Base-by-base conservation (phyloP, 2,113 vertebrate species). In the Microtus richardsoni region DNA sequence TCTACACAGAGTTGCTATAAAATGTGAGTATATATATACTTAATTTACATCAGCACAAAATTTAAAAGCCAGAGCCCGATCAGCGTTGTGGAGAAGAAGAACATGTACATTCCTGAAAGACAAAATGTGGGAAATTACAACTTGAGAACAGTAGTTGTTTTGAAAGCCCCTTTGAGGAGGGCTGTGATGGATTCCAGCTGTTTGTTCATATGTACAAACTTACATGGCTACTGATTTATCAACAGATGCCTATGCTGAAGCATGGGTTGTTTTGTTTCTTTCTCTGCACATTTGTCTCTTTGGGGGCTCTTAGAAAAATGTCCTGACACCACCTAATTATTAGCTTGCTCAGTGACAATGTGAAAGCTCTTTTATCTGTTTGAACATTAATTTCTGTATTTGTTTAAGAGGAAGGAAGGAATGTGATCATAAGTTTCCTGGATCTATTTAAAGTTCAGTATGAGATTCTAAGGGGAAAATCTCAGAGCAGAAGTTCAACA, bases 191-290 rank as follows among this genome's bases (percentile, higher is more conserved):
- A 88, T 94, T 90, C 80, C 87, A 70, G 54, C 74, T 92, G 77
- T 30, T 92, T 92, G 90, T 78, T 96, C 93, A 83, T 93, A 92
- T 96, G 84, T 74, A 92, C 80, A 88, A 85, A 92, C 24, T 84
- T 93, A 68, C 3, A 78, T 66, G 91, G 75, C 8, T 88, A 71
- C 47, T 88, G 60, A 85, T 96, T 91, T 96, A 96, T 95, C 97
- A 95, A 94, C 84, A 94, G 77, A 94, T 96, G 28, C 75, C 44
- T 91, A 91, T 95, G 92, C 54, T 64, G 70, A 70, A 96, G 96
- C 85, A 83, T 49, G 54, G 78, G 71, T 92, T 88, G 17, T 30
- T 79, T 75, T 95, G 41, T 91, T 97, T 87, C 79, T 90, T 95
- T 84, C 74, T 66, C 91, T n/a, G 39, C 52, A 90, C 10, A 91